Evolutionary conservation across 2,113 vertebrate genomes (phyloP).

Genomic region (Polyodon spathula): DNA sequence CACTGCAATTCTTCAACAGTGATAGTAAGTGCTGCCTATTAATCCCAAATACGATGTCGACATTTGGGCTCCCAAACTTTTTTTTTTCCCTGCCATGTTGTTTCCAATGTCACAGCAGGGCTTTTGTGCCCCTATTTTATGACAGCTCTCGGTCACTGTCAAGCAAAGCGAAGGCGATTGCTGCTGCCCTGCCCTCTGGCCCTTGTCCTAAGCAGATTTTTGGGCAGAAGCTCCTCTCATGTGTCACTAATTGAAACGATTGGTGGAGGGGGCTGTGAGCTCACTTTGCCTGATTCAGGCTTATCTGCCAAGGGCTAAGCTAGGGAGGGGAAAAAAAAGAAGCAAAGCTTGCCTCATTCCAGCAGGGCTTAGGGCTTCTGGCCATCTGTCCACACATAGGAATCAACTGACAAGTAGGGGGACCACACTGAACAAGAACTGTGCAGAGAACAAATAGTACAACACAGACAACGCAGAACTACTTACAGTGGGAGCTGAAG

Average conservation of each 20-base stretch:
- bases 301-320: constrained; percentile 42
- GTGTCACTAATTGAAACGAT: constrained; percentile 57
- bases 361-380: constrained; percentile 30
- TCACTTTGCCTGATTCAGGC: constrained; percentile 32
- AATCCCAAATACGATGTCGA: background rate
- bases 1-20: too few relatives aligned
- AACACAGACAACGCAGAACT: constrained; percentile 36
- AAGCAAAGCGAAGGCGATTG: constrained; percentile 44
- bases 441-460: constrained; percentile 21
- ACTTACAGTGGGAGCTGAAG: constrained; percentile 49
- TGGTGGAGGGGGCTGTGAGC: constrained; percentile 42
- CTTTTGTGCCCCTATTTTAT: constrained; percentile 50
- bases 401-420: constrained; percentile 24
- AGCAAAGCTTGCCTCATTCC: constrained; percentile 24
- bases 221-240: constrained; percentile 53
- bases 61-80: background rate
- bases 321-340: constrained; percentile 11
- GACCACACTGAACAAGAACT: constrained; percentile 11
- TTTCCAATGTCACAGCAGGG: constrained; percentile 34
- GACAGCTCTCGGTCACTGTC: constrained; percentile 49
- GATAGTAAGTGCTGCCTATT: background rate
- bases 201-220: constrained; percentile 54
- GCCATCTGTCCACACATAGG: constrained; percentile 37
- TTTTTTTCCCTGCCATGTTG: too few relatives aligned
- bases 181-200: constrained; percentile 47